Percentiles rank a stretch among this genome's conserved stretches.
phyloP scores from a whole-genome alignment of 2,888 invertebrate species.

The Protodeltote pygarga region DNA sequence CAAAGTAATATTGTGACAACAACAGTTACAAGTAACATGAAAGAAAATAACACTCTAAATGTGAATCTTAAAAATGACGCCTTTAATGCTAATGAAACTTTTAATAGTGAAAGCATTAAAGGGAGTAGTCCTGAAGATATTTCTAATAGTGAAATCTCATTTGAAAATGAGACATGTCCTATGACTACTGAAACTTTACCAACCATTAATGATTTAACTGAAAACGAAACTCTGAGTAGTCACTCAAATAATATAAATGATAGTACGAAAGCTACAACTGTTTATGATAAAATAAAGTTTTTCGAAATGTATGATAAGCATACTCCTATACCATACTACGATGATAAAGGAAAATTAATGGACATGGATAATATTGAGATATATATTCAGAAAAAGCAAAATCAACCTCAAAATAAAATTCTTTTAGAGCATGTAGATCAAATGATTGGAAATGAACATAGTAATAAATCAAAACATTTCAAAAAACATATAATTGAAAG shows the following conservation, averaged over 20 bases:
- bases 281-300: conserved; percentile 74
- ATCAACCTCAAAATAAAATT: conserved; percentile 44
- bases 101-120: too few species aligned
- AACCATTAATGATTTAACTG: not conserved
- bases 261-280: conserved; percentile 31
- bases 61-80: not conserved
- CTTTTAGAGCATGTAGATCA: conserved; percentile 56
- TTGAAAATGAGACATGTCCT: conserved; percentile 33
- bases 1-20: not conserved
- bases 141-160: not conserved
- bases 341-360: conserved; percentile 23
- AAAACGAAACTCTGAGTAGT: conserved; percentile 1
- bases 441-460: conserved; percentile 42
- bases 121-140: not conserved
- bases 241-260: not conserved
- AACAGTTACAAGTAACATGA: not conserved
- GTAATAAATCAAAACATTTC: conserved; percentile 51
- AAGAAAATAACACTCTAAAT: not conserved
- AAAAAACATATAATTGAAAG: conserved; percentile 59
- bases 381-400: conserved; percentile 20
- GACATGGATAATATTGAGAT: conserved; percentile 29
- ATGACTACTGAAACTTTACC: conserved; percentile 13
- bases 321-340: conserved; percentile 46
- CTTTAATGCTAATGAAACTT: too few species aligned
- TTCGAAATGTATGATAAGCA: conserved; percentile 75